These are phyloP conservation scores for Pseudomyrmex sp. DNA, from an alignment of 1,140 invertebrate genomes.

Conservation along the genomic window DNA sequence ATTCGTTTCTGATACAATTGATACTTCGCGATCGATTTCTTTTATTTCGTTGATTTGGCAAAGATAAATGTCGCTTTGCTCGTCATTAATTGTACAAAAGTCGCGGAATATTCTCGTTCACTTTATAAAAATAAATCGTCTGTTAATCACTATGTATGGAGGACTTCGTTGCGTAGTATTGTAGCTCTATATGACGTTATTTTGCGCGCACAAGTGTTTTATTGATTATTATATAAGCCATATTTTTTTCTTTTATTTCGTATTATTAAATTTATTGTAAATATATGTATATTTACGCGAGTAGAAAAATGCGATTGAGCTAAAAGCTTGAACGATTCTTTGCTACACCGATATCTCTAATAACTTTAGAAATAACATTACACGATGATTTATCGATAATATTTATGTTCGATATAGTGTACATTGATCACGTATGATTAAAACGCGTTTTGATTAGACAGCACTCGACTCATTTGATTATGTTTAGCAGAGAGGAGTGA, in stretches of 20 bases:
- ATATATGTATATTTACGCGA: neutral
- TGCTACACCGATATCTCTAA: conserved; percentile 6
- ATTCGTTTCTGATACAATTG: conserved; percentile 2
- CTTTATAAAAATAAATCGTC: conserved; percentile 70
- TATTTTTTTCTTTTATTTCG: no score
- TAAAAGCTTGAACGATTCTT: conserved; percentile 28
- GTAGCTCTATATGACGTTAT: no score
- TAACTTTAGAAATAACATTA: conserved; percentile 37
- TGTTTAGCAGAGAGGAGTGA: neutral
- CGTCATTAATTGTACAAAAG: conserved; percentile 42
- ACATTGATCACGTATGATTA: conserved; percentile 51
- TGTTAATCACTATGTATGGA: conserved; percentile 37
- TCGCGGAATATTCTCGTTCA: neutral
- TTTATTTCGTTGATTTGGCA: conserved; percentile 34
- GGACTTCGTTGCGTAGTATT: conserved; percentile 42
- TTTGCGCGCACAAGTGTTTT: no score
- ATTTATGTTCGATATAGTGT: conserved; percentile 49
- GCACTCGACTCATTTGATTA: conserved; percentile 29
- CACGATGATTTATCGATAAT: conserved; percentile 58
- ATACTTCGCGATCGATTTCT: conserved; percentile 10
- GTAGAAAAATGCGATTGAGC: conserved; percentile 21
- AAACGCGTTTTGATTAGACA: conserved; percentile 51
- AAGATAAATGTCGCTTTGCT: conserved; percentile 28
- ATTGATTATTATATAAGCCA: no score
- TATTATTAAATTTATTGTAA: no score